Conservation (phyloP, 1,140 invertebrate genomes). For the Drosophila nigromelanica region DNA sequence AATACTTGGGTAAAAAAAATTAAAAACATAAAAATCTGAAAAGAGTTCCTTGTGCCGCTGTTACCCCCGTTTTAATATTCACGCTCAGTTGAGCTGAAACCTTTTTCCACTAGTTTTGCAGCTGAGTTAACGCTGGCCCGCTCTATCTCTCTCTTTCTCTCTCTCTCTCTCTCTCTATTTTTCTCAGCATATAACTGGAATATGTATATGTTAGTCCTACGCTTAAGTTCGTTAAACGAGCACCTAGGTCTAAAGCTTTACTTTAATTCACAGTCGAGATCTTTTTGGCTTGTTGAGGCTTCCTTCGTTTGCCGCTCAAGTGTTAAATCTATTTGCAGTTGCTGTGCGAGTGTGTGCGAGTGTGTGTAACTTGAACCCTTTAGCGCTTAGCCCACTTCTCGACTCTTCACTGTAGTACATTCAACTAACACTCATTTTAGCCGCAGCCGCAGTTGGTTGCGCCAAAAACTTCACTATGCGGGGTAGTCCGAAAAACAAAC, state of each 20-base stretch:
- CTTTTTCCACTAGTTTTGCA: conserved; percentile 19
- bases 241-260: conserved; percentile 20
- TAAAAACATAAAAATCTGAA: neutral
- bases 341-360: conserved; percentile 3
- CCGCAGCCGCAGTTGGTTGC: neutral
- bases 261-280: conserved; percentile 35
- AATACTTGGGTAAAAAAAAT: neutral
- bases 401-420: conserved; percentile 21
- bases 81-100: conserved; percentile 41
- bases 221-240: conserved; percentile 34
- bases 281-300: conserved; percentile 25
- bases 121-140: conserved; percentile 4
- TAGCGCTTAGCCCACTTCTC: conserved; percentile 1
- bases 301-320: conserved; percentile 25
- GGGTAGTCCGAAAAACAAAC: conserved; percentile 54
- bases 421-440: conserved; percentile 31
- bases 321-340: conserved; percentile 51
- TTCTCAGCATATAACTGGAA: neutral
- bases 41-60: conserved; percentile 1
- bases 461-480: conserved; percentile 44
- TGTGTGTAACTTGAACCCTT: neutral
- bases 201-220: conserved; percentile 8
- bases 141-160: neutral
- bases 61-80: conserved; percentile 38
- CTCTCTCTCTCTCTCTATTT: neutral